Evolutionary conservation across 2,113 vertebrate species (phyloP), one percentile per base, ranked within the genome.

Genomic region (Callorhinus ursinus): DNA sequence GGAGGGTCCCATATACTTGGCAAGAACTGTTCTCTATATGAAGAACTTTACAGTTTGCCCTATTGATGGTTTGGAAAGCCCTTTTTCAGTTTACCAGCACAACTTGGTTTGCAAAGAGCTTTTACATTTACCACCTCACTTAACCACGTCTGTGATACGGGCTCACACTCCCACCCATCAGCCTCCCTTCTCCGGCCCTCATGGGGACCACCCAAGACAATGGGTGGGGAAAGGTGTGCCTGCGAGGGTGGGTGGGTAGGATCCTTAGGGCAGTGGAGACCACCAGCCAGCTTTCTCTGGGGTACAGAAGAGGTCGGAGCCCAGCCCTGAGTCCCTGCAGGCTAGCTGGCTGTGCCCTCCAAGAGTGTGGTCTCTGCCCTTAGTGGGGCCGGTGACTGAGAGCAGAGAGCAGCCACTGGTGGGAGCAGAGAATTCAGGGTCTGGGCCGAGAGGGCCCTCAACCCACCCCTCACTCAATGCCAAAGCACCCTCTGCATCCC

Each of bases 201-300:
- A 5, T 61, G 61, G 22, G 61, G 7, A 15, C 21, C 6, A 9
- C 55, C n/a, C 42, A 33, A 42, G 46, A 69, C 63, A 42, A 19
- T 1, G 2, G 2, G 0, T 5, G 2, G 15, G 80, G 22, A 18
- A 16, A 22, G 22, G 49, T 12, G 18, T 31, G 9, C 88, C 59
- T n/a, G 1, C 0, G 10, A 28, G 39, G 69, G 63, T 3, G 33
- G 33, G 15, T 0, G 11, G 33, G 16, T 8, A 49, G 22, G 61
- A 33, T 9, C 5, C 77, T 28, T 0, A 15, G 65, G 46, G 46
- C 6, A 6, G 26, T 0, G 0, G 36, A 63, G 65, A 81, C 61
- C 51, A 36, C 51, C 22, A n/a, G 42, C 86, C 81, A 28, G 36
- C 82, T 69, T 61, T 18, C 16, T 39, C 51, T 19, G 2, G 10